Evolutionary conservation across 2,888 invertebrate species (phyloP).

Genomic region (Chironomus tentans): DNA sequence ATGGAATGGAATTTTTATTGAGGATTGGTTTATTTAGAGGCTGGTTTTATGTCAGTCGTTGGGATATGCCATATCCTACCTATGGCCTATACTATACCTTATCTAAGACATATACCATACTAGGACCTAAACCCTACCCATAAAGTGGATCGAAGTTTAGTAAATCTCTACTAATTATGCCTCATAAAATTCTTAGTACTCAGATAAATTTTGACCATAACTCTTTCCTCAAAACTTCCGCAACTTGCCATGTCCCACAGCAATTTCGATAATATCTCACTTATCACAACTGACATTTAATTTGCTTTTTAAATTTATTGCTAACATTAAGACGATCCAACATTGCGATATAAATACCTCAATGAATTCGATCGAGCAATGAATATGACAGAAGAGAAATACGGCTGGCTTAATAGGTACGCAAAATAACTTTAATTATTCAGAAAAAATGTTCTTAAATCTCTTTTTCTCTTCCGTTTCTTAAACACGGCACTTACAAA

Average conservation of each 20-base stretch:
- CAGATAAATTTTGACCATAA: no score
- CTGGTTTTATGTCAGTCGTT: no score
- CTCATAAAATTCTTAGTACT: no score
- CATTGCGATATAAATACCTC: conserved; percentile 86
- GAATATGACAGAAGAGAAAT: conserved; percentile 76
- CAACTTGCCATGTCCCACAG: neutral
- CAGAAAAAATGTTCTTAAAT: neutral
- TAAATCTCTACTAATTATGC: no score
- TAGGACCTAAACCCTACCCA: no score
- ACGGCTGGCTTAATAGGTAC: conserved; percentile 70
- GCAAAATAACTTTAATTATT: neutral
- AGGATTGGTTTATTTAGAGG: no score
- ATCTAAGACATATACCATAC: no score
- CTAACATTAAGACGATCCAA: conserved; percentile 53
- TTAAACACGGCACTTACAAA: neutral
- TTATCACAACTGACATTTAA: neutral
- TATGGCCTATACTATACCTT: no score
- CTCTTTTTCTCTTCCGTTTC: neutral
- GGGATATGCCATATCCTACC: no score
- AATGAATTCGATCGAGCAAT: conserved; percentile 89
- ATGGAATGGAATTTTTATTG: no score
- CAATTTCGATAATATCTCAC: neutral
- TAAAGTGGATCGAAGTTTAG: no score
- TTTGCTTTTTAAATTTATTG: neutral
- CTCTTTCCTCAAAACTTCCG: neutral